These are phyloP conservation scores for Rhinichthys klamathensis DNA, from an alignment of 2,113 vertebrate genomes.

Conservation along the genomic window DNA sequence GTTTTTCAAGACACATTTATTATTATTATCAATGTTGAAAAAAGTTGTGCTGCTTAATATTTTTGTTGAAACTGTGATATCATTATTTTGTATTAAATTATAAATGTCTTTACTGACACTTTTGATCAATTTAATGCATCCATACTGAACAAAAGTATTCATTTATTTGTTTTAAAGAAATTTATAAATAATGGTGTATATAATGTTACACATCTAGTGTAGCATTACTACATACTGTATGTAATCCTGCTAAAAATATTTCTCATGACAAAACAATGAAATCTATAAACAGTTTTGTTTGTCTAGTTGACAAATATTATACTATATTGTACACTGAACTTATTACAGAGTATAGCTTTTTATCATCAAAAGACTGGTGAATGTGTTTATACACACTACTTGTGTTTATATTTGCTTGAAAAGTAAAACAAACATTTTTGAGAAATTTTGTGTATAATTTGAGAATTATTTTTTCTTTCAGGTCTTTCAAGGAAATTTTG, in stretches of 20 bases:
- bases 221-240: too few species aligned
- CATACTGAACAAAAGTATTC: neutral
- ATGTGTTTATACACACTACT: too few species aligned
- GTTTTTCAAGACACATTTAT: neutral
- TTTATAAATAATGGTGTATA: neutral
- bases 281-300: neutral
- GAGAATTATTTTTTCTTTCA: slow-evolving; percentile 56
- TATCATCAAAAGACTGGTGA: neutral
- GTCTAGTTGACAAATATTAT: too few species aligned
- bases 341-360: neutral
- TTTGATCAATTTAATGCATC: neutral
- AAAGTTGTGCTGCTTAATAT: neutral
- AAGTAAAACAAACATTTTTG: too few species aligned
- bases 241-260: neutral
- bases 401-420: neutral
- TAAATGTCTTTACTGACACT: neutral
- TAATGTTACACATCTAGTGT: neutral
- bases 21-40: neutral
- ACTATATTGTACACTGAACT: too few species aligned
- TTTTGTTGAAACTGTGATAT: neutral
- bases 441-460: too few species aligned
- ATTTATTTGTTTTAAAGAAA: neutral
- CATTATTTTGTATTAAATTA: too few species aligned
- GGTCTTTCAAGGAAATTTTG: slow-evolving; percentile 99
- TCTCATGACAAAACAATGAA: neutral